Evolutionary conservation across 1,140 invertebrate species (phyloP), one percentile per base, ranked within the genome.

Genomic region (Caenorhabditis tropicalis): DNA sequence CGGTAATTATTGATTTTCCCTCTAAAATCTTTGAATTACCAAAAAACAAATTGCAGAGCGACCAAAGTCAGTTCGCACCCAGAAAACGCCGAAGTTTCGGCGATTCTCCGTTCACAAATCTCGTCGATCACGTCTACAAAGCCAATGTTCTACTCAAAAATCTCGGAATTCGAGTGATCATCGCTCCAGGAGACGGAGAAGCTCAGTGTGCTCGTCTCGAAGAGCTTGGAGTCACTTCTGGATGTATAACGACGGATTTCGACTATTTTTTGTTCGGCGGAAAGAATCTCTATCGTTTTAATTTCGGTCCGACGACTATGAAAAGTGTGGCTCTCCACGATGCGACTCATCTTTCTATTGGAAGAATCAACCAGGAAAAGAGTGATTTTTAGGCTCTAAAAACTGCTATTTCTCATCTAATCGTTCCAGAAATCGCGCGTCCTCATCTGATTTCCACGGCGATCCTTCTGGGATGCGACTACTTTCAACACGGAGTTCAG

Each of bases 221-320:
- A 31, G 65, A 49, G 21, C 12, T 24, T 19, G 79, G 46, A 19
- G 36, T 85, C 16, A 27, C 74, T 21, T 46, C 33, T 27, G 85
- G 85, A 2, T 87, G 85, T 48, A 74, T 87, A 16, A 79, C 86
- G 3, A 48, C 53, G 3, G 86, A 87, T 81, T 48, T 86, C 46
- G 85, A 87, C 36, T 87, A 87, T 29, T 86, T 87, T 70, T 24
- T 87, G 39, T 87, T 83, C 39, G 86, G 86, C 10, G 86, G 86
- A 48, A 36, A 53, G 36, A 48, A 87, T 27, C 10, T 87, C 49
- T 87, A 86, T 39, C 27, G 46, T 10, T 60, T 80, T 6, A 46
- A 84, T 24, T 84, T 81, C 31, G n/a, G n/a, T n/a, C n/a, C n/a
- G n/a, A n/a, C n/a, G n/a, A 39, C 36, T 48, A 29, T 24, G 5